Conservation (phyloP, 2,797 vertebrate species). For the Champsocephalus esox region DNA sequence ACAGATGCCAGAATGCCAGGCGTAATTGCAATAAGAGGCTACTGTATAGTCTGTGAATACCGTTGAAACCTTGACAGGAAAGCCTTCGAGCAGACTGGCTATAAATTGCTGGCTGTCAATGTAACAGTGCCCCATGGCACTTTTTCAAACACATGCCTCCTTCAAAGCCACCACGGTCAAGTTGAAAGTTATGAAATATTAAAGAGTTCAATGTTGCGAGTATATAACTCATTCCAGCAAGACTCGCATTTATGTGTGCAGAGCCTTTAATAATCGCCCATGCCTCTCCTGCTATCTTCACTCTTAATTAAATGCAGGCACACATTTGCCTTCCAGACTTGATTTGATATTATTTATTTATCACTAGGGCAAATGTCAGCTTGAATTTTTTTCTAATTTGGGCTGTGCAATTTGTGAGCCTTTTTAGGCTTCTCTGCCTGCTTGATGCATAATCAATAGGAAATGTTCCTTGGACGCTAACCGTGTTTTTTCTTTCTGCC, state of each 20-base stretch:
- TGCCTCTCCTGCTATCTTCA: constrained; percentile 70
- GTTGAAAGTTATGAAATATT: constrained; percentile 75
- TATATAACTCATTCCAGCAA: constrained; percentile 71
- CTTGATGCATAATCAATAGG: constrained; percentile 80
- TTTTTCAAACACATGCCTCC: constrained; percentile 49
- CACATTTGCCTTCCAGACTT: constrained; percentile 79
- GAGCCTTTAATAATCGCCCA: constrained; percentile 73
- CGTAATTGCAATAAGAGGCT: constrained; percentile 58
- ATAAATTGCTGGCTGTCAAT: constrained; percentile 67
- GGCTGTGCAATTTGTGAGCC: constrained; percentile 47
- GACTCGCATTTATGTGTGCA: constrained; percentile 61
- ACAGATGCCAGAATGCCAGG: constrained; percentile 31
- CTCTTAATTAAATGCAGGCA: constrained; percentile 84
- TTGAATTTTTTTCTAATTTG: constrained; percentile 53
- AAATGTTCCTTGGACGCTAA: constrained; percentile 77
- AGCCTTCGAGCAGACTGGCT: constrained; percentile 51
- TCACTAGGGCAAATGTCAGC: constrained; percentile 74
- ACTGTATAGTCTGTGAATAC: constrained; percentile 49
- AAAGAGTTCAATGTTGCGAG: constrained; percentile 63
- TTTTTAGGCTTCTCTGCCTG: constrained; percentile 57
- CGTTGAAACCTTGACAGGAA: constrained; percentile 45
- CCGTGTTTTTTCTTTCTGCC: constrained; percentile 65
- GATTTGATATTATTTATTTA: constrained; percentile 83
- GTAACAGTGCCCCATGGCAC: constrained; percentile 52
- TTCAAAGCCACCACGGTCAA: constrained; percentile 51